phyloP scores from a whole-genome alignment of 2,888 invertebrate species.

The Peribatodes rhomboidaria region DNA sequence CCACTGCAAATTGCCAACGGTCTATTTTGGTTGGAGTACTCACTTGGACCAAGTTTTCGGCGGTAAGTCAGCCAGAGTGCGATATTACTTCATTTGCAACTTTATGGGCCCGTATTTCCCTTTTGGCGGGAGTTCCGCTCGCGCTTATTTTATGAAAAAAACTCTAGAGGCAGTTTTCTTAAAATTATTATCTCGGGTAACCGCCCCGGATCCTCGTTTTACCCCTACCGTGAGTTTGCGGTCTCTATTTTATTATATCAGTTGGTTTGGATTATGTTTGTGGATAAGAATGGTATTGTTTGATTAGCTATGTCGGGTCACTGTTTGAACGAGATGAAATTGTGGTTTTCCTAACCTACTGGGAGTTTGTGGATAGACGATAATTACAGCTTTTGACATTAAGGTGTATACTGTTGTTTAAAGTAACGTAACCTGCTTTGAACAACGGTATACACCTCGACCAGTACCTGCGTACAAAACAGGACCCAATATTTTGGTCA shows the following conservation, averaged over 20 bases:
- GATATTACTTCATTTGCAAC: constrained; percentile 84
- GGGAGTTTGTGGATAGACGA: too few species aligned
- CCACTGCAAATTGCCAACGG: constrained; percentile 66
- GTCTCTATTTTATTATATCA: constrained; percentile 22
- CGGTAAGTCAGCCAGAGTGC: constrained; percentile 67
- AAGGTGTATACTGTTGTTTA: too few species aligned
- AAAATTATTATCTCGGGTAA: constrained; percentile 71
- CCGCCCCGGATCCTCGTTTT: constrained; percentile 62
- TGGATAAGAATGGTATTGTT: not conserved
- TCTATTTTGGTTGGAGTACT: constrained; percentile 58
- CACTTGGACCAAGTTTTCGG: constrained; percentile 61
- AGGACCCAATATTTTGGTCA: not conserved
- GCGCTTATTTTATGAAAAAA: constrained; percentile 71
- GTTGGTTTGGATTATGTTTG: constrained; percentile 17
- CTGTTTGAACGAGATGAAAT: too few species aligned
- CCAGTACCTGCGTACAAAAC: too few species aligned
- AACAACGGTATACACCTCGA: too few species aligned
- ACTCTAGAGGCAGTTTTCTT: constrained; percentile 67
- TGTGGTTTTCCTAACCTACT: too few species aligned
- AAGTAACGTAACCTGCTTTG: too few species aligned
- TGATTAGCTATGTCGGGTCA: not conserved
- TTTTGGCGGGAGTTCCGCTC: constrained; percentile 62
- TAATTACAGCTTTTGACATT: too few species aligned
- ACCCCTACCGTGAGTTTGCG: constrained; percentile 28
- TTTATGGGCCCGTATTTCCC: constrained; percentile 75